phyloP scores from a whole-genome alignment of 2,888 invertebrate species.

The Eledona agricola region DNA sequence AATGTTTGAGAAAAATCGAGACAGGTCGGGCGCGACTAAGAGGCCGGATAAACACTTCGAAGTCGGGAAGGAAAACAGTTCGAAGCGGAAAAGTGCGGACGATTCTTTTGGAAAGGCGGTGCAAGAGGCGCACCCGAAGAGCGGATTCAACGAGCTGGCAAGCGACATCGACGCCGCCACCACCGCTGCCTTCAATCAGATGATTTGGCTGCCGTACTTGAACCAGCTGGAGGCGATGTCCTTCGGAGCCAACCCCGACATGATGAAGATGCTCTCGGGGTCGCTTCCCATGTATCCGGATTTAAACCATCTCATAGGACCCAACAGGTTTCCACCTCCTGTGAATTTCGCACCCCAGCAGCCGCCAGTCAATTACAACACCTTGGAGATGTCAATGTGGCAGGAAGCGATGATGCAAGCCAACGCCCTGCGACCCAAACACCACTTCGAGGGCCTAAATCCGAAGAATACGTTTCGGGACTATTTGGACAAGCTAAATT shows the following conservation, averaged over 20 bases:
- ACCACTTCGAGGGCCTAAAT: slow-evolving; percentile 50
- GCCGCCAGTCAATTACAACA: slow-evolving; percentile 65
- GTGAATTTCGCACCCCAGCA: slow-evolving; percentile 55
- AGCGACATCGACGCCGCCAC: slow-evolving; percentile 76
- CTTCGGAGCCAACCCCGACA: slow-evolving; percentile 65
- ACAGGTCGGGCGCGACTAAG: slow-evolving; percentile 43
- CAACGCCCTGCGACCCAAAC: slow-evolving; percentile 53
- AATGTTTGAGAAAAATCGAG: slow-evolving; percentile 46
- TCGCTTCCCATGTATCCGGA: slow-evolving; percentile 65
- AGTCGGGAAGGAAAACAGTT: slow-evolving; percentile 17
- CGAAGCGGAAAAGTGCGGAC: slow-evolving; percentile 35
- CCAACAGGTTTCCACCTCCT: slow-evolving; percentile 63
- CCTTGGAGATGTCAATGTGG: slow-evolving; percentile 73
- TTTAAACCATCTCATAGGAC: slow-evolving; percentile 63
- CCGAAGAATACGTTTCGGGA: slow-evolving; percentile 44
- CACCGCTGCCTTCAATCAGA: slow-evolving; percentile 74
- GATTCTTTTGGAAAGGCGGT: slow-evolving; percentile 23
- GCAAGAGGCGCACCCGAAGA: slow-evolving; percentile 12
- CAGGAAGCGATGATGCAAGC: slow-evolving; percentile 71
- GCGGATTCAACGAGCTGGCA: slow-evolving; percentile 62
- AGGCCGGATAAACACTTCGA: slow-evolving; percentile 35
- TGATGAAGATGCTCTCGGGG: slow-evolving; percentile 65
- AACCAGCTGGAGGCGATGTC: slow-evolving; percentile 71
- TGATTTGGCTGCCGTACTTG: slow-evolving; percentile 78
- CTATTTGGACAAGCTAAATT: slow-evolving; percentile 46